A percentile compares a stretch with the other conserved stretches of the same genome.
Conservation (phyloP, 2,113 vertebrate species). For the Syrmaticus mikado region DNA sequence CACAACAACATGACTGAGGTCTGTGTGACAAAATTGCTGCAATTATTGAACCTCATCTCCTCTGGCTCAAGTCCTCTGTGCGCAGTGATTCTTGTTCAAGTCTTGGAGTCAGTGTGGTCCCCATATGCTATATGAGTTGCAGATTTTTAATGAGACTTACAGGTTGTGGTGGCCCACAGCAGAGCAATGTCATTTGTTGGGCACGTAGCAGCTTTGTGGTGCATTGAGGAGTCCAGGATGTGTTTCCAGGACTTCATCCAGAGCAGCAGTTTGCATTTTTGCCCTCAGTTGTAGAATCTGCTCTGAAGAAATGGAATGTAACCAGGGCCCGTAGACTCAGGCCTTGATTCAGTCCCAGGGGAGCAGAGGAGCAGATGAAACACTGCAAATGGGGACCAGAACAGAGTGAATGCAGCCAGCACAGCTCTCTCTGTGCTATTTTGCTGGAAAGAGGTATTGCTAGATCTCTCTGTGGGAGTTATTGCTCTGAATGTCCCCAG, state of each 20-base stretch:
- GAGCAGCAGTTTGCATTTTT: not conserved
- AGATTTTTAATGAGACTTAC: not conserved
- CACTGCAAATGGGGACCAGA: not conserved
- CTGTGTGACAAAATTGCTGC: accelerated
- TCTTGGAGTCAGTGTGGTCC: accelerated
- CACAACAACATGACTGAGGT: not conserved
- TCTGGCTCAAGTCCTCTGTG: not conserved
- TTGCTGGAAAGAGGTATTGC: conserved; percentile 13
- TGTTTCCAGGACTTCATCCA: not conserved
- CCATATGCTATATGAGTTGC: not conserved
- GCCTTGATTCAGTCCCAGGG: not conserved
- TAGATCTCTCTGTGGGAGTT: conserved; percentile 19
- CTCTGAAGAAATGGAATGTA: not conserved
- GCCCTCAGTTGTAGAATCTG: not conserved
- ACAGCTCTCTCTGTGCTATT: not conserved
- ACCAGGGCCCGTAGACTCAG: not conserved
- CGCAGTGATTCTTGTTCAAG: not conserved
- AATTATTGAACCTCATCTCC: no score
- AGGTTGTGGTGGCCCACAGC: not conserved
- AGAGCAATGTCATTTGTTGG: not conserved
- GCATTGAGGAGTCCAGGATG: not conserved
- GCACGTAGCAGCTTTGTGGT: not conserved
- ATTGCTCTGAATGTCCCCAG: conserved; percentile 51
- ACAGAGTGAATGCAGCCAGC: not conserved
- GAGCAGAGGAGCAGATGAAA: not conserved